These are phyloP conservation scores for Oryzias curvinotus DNA, from an alignment of 2,113 vertebrate species.

Conservation along the genomic window DNA sequence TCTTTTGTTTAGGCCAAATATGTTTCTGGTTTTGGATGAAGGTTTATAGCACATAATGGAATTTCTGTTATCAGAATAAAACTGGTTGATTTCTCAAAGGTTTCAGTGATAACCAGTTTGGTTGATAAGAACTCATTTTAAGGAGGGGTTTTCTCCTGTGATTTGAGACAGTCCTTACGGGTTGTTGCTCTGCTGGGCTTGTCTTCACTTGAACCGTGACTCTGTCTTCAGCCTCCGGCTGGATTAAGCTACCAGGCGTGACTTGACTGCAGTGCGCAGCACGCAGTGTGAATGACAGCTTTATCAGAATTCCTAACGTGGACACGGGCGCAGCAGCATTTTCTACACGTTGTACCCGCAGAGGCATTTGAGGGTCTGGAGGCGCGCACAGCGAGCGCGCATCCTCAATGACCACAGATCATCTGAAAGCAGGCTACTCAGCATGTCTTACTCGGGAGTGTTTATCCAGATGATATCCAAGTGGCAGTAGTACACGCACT, in stretches of 20 bases:
- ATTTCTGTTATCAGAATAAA: too few species aligned
- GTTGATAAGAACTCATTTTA: too few species aligned
- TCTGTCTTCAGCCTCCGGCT: constrained; percentile 19
- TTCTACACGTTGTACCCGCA: neutral
- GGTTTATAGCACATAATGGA: too few species aligned
- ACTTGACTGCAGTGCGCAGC: constrained; percentile 1
- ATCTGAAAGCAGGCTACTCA: neutral
- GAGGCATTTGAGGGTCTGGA: neutral
- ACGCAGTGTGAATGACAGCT: neutral
- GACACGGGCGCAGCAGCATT: neutral
- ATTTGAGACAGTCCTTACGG: neutral
- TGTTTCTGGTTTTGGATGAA: too few species aligned
- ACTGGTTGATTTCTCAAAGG: too few species aligned
- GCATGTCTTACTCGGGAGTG: constrained; percentile 88
- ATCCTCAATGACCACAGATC: neutral
- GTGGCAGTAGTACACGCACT: constrained; percentile 97
- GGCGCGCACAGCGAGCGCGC: neutral
- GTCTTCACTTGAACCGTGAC: constrained; percentile 47
- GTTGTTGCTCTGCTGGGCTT: constrained; percentile 20
- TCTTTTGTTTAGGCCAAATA: too few species aligned
- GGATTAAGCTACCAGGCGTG: constrained; percentile 6
- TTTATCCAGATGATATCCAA: constrained; percentile 98
- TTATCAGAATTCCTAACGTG: constrained; percentile 5
- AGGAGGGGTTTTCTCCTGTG: neutral
- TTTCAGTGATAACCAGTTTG: too few species aligned